Conservation (phyloP, 2,888 invertebrate genomes). For the Amblyjoppa fuscipennis region DNA sequence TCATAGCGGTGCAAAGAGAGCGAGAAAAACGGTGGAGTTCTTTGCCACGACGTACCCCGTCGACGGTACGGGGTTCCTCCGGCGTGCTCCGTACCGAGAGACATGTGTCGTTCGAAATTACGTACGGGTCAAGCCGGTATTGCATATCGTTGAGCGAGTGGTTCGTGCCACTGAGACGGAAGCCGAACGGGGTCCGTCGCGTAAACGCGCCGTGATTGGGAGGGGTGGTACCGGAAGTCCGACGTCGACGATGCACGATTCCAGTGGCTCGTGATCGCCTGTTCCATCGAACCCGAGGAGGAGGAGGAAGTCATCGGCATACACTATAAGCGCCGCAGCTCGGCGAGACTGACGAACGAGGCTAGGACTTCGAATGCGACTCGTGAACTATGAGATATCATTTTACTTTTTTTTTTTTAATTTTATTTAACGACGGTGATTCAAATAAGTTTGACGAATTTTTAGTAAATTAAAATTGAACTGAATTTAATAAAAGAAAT, state of each 20-base stretch:
- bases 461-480: too few species aligned
- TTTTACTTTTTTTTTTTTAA: too few species aligned
- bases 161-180: conserved; percentile 56
- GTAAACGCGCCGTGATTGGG: conserved; percentile 41
- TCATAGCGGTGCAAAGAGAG: too few species aligned
- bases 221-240: conserved; percentile 59
- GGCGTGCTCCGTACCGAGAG: neutral
- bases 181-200: conserved; percentile 45
- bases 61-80: neutral
- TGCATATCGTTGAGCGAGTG: conserved; percentile 43
- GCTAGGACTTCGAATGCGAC: too few species aligned
- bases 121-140: conserved; percentile 50
- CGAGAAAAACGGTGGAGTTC: neutral
- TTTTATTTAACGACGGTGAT: too few species aligned
- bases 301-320: conserved; percentile 61
- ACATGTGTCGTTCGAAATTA: conserved; percentile 32
- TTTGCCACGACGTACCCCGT: neutral
- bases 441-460: too few species aligned
- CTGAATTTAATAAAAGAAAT: too few species aligned
- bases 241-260: conserved; percentile 41
- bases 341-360: too few species aligned
- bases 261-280: conserved; percentile 39
- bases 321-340: neutral
- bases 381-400: too few species aligned
- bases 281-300: conserved; percentile 44